Evolutionary conservation across 2,888 invertebrate species (phyloP), one percentile per base, ranked within the genome.

Genomic region (Hyposoter dolosus): DNA sequence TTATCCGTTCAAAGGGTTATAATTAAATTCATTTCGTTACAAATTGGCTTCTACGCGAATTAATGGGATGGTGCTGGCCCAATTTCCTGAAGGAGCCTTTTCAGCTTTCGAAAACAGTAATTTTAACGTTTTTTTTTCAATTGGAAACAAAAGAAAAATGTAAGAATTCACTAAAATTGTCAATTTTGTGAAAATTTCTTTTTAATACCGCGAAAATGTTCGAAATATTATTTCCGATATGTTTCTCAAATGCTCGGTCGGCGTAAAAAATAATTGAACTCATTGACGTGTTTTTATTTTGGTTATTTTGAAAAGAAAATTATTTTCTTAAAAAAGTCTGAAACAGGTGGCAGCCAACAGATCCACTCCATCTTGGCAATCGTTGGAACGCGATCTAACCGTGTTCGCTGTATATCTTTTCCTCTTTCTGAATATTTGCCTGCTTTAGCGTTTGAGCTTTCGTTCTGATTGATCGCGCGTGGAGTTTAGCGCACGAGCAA

Each of bases 1-100:
- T 78, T 82, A 85, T 78, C 78, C 50, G 15, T n/a, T 63, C 32
- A 10, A 23, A 28, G 19, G 72, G 80, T 83, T 83, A 80, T 85
- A 85, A 86, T 86, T 83, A 56, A 79, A 72, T 72, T 83, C 68
- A 28, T 60, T 56, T 3, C 2, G 35, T 15, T 68, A 28, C 43
- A 82, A 78, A 78, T 78, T 71, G 63, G 69, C 50, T 43, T 43
- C 63, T 68, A 28, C 15, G 15, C 15, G 28, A 12, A 60, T 28
- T 12, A 60, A 28, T 60, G 28, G 5, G 15, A 28, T 15, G 23
- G 12, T 56, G 23, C 12, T 23, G 10, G 10, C 3, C 10, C 10
- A 23, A 23, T 10, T 23, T 3, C 5, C 9, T 10, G 10, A 0
- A 56, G 56, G 4, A 12, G 5, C 5, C 15, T 15, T 15, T 60